Base-by-base conservation (phyloP, 2,113 vertebrate genomes). In the Larimichthys crocea region DNA sequence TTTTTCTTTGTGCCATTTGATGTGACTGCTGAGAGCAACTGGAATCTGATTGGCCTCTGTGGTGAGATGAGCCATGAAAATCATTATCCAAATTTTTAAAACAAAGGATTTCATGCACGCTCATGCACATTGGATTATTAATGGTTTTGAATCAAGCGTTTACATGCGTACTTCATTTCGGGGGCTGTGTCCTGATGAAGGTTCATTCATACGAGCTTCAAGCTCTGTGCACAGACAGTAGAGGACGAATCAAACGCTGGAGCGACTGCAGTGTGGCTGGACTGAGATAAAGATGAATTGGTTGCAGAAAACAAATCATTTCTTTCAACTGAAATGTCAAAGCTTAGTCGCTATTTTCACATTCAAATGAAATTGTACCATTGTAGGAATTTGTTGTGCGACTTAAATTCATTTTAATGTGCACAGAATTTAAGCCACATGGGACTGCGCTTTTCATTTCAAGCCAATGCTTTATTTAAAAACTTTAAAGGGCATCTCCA, bases 31-130 rank as follows among this genome's bases (percentile, higher is more conserved):
- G 77, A 52, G 82, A 81, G n/a, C 64, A 53, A 48, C 74, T 77
- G 68, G 48, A 79, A n/a, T 42, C 59, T 84, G 83, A 83, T 53
- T 80, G 64, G 68, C 68, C 44, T 55, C 73, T 53, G 44, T 22
- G 70, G 78, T 82, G 72, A 80, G 50, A 79, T 40, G 20, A 79
- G 48, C 40, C 66, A 49, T 20, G 4, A 7, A 22, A 80, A 69
- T 50, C 31, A 0, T n/a, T n/a, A n/a, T n/a, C n/a, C n/a, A n/a
- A n/a, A n/a, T 26, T 2, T 26, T 26, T 26, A 26, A 42, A 80
- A 61, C 65, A 50, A 15, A 40, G 26, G n/a, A 40, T 60, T 44
- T 49, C 1, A 49, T 55, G 17, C 20, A 57, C 11, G 19, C 31
- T 61, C 20, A 62, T 29, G 35, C 46, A 66, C 49, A 16, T 50